Evolutionary conservation across 53 echinoderm and acorn worm genomes (phyloP).

Genomic region (Antedon mediterranea): DNA sequence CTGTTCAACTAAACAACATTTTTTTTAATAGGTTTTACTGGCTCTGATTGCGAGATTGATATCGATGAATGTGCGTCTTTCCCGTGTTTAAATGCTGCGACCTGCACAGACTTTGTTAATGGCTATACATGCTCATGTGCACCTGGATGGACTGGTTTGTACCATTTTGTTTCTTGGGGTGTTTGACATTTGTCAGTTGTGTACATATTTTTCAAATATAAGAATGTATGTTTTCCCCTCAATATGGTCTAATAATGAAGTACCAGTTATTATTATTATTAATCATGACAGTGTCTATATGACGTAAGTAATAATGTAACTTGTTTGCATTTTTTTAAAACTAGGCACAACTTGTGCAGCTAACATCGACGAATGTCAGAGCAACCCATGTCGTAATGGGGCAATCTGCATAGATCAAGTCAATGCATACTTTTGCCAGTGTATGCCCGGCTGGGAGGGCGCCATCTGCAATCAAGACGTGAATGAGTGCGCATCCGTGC

Average conservation of each 20-base stretch:
- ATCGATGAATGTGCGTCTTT: conserved; percentile 57
- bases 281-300: no score
- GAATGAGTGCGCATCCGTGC: conserved; percentile 54
- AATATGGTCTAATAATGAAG: no score
- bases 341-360: conserved; percentile 46
- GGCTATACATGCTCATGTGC: conserved; percentile 46
- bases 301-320: not conserved
- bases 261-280: no score
- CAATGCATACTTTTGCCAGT: conserved; percentile 60
- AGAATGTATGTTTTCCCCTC: no score
- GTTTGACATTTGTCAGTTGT: not conserved
- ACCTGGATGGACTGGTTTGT: conserved; percentile 62
- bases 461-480: conserved; percentile 42
- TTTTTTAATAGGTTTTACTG: conserved; percentile 28
- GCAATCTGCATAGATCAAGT: conserved; percentile 49
- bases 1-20: no score
- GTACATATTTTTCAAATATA: no score
- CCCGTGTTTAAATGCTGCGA: conserved; percentile 53
- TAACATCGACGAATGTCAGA: conserved; percentile 70
- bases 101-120: conserved; percentile 42
- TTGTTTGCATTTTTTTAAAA: not conserved
- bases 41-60: conserved; percentile 42
- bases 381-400: conserved; percentile 60
- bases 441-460: conserved; percentile 81
- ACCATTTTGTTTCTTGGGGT: no score